phyloP scores from a whole-genome alignment of 2,888 invertebrate genomes.

The Hirtodrosophila duncani region DNA sequence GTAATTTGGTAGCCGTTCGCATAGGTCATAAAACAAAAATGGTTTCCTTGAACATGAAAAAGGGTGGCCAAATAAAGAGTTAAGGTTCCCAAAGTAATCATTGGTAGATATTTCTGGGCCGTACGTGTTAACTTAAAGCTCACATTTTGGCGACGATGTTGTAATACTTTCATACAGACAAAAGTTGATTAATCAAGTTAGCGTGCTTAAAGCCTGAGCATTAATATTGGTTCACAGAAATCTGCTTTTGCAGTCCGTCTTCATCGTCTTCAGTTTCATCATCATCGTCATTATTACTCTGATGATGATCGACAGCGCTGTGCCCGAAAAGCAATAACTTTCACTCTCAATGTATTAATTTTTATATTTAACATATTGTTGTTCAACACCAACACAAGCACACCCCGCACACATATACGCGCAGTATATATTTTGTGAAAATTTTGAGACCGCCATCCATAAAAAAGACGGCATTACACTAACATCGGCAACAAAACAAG shows the following conservation, averaged over 20 bases:
- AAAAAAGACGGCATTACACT: constrained; percentile 27
- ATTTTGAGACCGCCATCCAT: constrained; percentile 45
- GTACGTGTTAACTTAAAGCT: too few species aligned
- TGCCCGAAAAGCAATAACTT: constrained; percentile 67
- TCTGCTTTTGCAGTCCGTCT: constrained; percentile 28
- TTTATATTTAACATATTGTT: constrained; percentile 74
- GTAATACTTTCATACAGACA: constrained; percentile 57
- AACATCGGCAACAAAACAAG: constrained; percentile 39
- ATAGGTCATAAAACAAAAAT: constrained; percentile 37
- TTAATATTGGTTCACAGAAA: constrained; percentile 65
- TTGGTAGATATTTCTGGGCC: too few species aligned
- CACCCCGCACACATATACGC: constrained; percentile 11
- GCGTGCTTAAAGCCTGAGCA: constrained; percentile 50
- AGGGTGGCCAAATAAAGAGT: constrained; percentile 12
- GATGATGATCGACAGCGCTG: constrained; percentile 45
- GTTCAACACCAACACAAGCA: constrained; percentile 42
- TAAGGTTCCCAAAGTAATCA: too few species aligned
- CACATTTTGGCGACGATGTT: constrained; percentile 50
- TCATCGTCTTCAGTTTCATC: constrained; percentile 14
- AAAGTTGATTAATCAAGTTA: constrained; percentile 65
- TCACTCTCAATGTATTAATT: constrained; percentile 75
- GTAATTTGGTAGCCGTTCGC: constrained; percentile 25
- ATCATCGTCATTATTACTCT: constrained; percentile 22
- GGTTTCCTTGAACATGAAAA: constrained; percentile 29
- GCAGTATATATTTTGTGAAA: constrained; percentile 32